A percentile compares a stretch with the other conserved stretches of the same genome.
phyloP scores from a whole-genome alignment of 2,113 vertebrate species.

The Tachuris rubrigastra region DNA sequence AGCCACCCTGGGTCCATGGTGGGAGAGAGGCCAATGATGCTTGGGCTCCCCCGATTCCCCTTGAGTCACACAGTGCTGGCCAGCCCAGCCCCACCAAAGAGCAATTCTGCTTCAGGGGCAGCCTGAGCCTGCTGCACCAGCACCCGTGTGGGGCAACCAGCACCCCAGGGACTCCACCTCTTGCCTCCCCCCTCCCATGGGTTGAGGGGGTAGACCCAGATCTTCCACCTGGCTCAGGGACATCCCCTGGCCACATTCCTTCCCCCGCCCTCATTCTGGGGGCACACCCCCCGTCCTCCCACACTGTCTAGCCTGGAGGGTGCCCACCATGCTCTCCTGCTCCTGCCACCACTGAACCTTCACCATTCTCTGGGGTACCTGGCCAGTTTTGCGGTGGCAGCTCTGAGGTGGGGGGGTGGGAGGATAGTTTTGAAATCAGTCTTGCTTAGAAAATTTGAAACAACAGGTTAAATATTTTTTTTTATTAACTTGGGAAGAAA shows the following conservation, averaged over 20 bases:
- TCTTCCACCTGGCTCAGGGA: neutral
- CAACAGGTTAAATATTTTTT: neutral
- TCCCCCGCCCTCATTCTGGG: neutral
- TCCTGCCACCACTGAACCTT: neutral
- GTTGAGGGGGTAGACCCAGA: neutral
- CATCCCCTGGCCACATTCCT: neutral
- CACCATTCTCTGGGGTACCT: neutral
- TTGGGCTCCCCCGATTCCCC: rapidly evolving
- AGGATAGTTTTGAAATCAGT: neutral
- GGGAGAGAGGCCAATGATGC: neutral
- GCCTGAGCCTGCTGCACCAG: neutral
- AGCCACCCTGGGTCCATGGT: neutral
- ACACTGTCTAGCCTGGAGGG: neutral
- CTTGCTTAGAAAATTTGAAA: neutral
- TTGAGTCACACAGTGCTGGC: neutral
- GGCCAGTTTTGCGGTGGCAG: neutral
- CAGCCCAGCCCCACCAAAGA: neutral
- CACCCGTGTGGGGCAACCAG: neutral
- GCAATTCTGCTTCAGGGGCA: neutral
- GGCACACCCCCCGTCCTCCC: neutral
- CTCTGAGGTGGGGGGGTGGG: neutral
- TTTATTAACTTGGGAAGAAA: neutral
- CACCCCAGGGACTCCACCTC: neutral
- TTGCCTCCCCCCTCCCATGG: neutral
- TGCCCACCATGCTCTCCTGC: neutral